These are phyloP conservation scores for Liasis olivaceus DNA, from an alignment of 2,797 vertebrate genomes.

Conservation along the genomic window DNA sequence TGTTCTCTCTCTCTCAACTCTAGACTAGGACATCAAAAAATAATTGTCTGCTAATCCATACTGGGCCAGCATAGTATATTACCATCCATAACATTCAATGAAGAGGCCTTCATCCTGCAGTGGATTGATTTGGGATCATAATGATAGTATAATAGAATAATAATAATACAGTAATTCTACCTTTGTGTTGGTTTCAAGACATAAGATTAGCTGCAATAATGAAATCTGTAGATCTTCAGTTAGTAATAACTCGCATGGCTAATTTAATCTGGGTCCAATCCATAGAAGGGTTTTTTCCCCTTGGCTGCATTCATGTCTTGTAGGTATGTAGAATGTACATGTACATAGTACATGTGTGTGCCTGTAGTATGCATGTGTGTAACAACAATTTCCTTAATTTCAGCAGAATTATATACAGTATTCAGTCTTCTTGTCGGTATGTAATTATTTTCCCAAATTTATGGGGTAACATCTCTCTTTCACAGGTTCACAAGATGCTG, in stretches of 20 bases:
- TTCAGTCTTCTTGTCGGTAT: not conserved
- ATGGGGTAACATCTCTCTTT: constrained; percentile 34
- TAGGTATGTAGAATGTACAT: not conserved
- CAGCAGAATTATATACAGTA: not conserved
- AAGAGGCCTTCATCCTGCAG: too few relatives aligned
- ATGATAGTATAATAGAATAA: not conserved
- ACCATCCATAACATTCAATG: too few relatives aligned
- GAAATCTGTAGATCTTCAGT: not conserved
- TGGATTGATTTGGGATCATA: not conserved
- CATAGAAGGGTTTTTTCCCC: not conserved
- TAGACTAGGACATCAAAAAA: too few relatives aligned
- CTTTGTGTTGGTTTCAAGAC: not conserved
- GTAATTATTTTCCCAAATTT: not conserved
- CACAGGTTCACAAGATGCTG: constrained; percentile 91
- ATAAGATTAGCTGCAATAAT: not conserved
- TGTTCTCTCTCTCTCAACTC: too few relatives aligned
- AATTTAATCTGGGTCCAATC: not conserved
- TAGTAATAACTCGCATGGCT: not conserved
- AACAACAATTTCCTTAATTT: not conserved
- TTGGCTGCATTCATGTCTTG: not conserved
- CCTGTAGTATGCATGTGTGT: not conserved
- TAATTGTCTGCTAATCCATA: too few relatives aligned
- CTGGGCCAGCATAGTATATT: too few relatives aligned
- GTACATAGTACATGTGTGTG: not conserved
- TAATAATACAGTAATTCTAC: not conserved